Base-by-base conservation (phyloP, 1,140 invertebrate species). In the Maniola jurtina region DNA sequence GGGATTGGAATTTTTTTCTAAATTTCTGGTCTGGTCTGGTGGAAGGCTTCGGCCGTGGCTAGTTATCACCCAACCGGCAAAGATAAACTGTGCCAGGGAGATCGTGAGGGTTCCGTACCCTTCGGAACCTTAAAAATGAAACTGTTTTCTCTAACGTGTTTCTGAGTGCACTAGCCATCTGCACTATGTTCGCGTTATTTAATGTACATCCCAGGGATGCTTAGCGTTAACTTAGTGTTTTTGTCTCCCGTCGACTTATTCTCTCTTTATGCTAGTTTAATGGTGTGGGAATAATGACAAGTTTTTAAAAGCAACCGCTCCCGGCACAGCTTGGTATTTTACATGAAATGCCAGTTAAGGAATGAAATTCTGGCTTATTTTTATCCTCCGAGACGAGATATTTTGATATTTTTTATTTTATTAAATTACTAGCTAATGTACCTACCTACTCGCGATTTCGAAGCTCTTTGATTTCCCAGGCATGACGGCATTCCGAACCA, bases 71-170 rank as follows among this genome's bases (percentile, higher is more conserved):
- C n/a, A n/a, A n/a, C n/a, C n/a, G n/a, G n/a, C n/a, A n/a, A n/a
- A n/a, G n/a, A n/a, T n/a, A n/a, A n/a, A n/a, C n/a, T n/a, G n/a
- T n/a, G n/a, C n/a, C n/a, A n/a, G n/a, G n/a, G n/a, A n/a, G n/a
- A n/a, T n/a, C n/a, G n/a, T n/a, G n/a, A 25, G 25, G 25, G 25
- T 25, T 25, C 4, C 25, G 25, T 25, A 25, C 1, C 25, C 1
- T 25, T 25, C 25, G 25, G 25, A n/a, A n/a, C n/a, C n/a, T n/a
- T 4, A 45, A 45, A 45, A 45, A 45, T 45, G 13, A 6, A 45
- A 45, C 42, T 11, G 42, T n/a, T 45, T 45, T n/a, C 42, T 45
- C 11, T 45, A 45, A 45, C 42, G 42, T 45, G 42, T 45, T 45
- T n/a, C 42, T 45, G 11, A 45, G 42, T 45, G 42, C 42, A 45